phyloP scores from a whole-genome alignment of 2,113 vertebrate genomes.

The Alligator mississippiensis region DNA sequence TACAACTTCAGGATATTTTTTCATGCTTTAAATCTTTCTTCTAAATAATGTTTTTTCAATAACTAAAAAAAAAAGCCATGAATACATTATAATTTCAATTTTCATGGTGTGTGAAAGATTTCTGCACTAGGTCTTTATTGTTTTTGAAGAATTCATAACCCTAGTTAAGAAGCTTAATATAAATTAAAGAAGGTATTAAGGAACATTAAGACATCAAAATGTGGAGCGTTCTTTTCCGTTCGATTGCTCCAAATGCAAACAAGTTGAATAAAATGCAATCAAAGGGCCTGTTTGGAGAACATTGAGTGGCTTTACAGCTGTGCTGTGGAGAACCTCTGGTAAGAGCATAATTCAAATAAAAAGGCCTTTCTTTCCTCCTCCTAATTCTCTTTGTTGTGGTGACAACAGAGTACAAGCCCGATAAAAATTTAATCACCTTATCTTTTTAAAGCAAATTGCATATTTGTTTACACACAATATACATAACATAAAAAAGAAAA shows the following conservation, averaged over 20 bases:
- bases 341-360: conserved; percentile 68
- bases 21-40: conserved; percentile 67
- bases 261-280: conserved; percentile 82
- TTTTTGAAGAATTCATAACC: conserved; percentile 85
- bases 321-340: conserved; percentile 74
- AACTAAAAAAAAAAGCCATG: conserved; percentile 40
- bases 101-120: conserved; percentile 73
- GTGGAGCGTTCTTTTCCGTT: conserved; percentile 73
- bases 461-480: conserved; percentile 82
- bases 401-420: conserved; percentile 78
- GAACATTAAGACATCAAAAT: conserved; percentile 87
- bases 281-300: conserved; percentile 77
- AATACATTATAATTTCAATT: conserved; percentile 78
- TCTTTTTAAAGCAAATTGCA: conserved; percentile 87
- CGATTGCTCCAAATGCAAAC: conserved; percentile 77
- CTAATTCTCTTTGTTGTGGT: conserved; percentile 83
- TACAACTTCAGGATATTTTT: conserved; percentile 55
- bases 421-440: conserved; percentile 88
- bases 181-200: conserved; percentile 88
- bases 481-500: conserved; percentile 73
- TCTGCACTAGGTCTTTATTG: conserved; percentile 80
- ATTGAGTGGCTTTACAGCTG: conserved; percentile 78
- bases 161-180: conserved; percentile 87
- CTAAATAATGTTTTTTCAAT: conserved; percentile 53
- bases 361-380: conserved; percentile 74